Evolutionary conservation across 2,888 invertebrate genomes (phyloP).

Genomic region (Lissocephala sabroskyi): DNA sequence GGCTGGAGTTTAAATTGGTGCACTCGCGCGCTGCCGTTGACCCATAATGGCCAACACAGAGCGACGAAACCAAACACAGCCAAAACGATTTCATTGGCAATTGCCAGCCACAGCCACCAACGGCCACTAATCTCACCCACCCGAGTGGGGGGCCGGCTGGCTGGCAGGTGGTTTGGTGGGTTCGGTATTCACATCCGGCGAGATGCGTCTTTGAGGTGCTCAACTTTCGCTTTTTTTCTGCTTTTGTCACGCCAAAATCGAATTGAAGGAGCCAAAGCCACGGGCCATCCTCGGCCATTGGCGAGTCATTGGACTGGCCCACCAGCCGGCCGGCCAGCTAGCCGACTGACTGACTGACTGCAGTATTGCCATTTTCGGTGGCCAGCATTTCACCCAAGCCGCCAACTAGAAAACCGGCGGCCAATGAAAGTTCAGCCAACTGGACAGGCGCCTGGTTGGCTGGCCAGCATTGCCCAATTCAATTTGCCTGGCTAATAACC

Average conservation of each 20-base stretch:
- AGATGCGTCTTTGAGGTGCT: slow-evolving; percentile 14
- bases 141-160: background rate
- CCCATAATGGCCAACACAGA: slow-evolving; percentile 1
- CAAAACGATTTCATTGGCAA: background rate
- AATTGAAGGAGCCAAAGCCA: slow-evolving; percentile 32
- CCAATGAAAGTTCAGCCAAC: slow-evolving; percentile 29
- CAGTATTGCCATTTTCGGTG: slow-evolving; percentile 28
- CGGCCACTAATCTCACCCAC: slow-evolving; percentile 3
- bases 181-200: slow-evolving; percentile 44
- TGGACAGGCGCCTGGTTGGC: too few relatives aligned
- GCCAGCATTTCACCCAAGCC: slow-evolving; percentile 29
- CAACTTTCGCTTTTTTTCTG: slow-evolving; percentile 47
- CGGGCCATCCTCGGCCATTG: background rate
- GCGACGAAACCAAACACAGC: too few relatives aligned
- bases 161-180: background rate
- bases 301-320: too few relatives aligned
- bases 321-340: too few relatives aligned
- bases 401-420: slow-evolving; percentile 6
- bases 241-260: slow-evolving; percentile 32
- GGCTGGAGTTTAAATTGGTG: background rate
- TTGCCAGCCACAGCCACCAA: background rate
- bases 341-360: slow-evolving; percentile 21
- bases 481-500: slow-evolving; percentile 34
- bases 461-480: slow-evolving; percentile 34
- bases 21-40: slow-evolving; percentile 2